These are phyloP conservation scores for Lampris megalopsis DNA, from an alignment of 2,113 vertebrate genomes.

Conservation along the genomic window DNA sequence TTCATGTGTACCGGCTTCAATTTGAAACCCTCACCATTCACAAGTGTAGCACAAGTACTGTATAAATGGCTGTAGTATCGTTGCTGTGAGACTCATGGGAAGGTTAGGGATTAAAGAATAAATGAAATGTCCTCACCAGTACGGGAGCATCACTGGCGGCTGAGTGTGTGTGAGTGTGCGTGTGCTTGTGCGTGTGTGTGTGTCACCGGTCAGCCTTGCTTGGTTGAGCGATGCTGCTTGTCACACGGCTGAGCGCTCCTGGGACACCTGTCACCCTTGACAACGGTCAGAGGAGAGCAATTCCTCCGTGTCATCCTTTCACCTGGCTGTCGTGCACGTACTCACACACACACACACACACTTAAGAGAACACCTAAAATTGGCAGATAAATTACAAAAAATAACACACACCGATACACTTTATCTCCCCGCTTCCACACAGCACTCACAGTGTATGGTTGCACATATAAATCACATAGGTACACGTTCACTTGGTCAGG, in stretches of 20 bases:
- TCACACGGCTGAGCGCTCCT: slow-evolving; percentile 67
- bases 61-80: no score
- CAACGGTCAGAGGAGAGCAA: slow-evolving; percentile 70
- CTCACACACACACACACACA: slow-evolving; percentile 22
- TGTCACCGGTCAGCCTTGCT: slow-evolving; percentile 35
- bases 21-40: no score
- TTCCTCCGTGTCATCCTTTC: slow-evolving; percentile 75
- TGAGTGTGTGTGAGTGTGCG: neutral
- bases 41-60: no score
- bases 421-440: slow-evolving; percentile 50
- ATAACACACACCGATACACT: slow-evolving; percentile 43
- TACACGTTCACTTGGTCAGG: slow-evolving; percentile 15
- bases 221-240: slow-evolving; percentile 48
- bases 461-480: slow-evolving; percentile 49
- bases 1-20: no score
- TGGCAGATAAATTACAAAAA: slow-evolving; percentile 14
- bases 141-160: no score
- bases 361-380: slow-evolving; percentile 6
- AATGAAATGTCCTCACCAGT: no score
- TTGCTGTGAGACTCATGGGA: no score
- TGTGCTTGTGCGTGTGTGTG: neutral
- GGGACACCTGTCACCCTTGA: slow-evolving; percentile 62
- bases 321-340: slow-evolving; percentile 65
- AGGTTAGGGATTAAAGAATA: no score
- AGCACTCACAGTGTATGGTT: slow-evolving; percentile 32